Percentiles rank a stretch among this genome's conserved stretches.
Conservation (phyloP, 2,797 vertebrate genomes). For the Gambusia yucatana region DNA sequence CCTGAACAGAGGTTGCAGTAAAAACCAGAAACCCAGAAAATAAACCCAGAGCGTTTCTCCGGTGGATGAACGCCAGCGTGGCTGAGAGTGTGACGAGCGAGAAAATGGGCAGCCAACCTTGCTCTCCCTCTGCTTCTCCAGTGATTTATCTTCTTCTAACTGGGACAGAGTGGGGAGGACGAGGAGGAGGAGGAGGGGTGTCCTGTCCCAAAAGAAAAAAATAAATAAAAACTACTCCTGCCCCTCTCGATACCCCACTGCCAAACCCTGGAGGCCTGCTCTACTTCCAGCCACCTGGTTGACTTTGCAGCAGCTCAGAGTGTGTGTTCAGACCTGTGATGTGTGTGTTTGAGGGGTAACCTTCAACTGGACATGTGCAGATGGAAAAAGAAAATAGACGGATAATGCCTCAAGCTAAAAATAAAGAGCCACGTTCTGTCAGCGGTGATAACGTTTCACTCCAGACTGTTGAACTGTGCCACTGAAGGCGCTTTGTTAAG, state of each 20-base stretch:
- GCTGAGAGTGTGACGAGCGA: constrained; percentile 32
- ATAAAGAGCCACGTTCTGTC: constrained; percentile 39
- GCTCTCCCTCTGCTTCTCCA: constrained; percentile 54
- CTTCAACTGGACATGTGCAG: constrained; percentile 52
- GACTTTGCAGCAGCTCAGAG: constrained; percentile 58
- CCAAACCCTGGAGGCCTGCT: constrained; percentile 75
- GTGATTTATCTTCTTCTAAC: constrained; percentile 77
- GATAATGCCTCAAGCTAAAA: constrained; percentile 38
- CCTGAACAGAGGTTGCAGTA: constrained; percentile 26
- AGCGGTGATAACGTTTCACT: constrained; percentile 25
- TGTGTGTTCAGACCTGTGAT: constrained; percentile 2
- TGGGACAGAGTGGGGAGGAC: constrained; percentile 57
- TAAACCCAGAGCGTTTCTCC: constrained; percentile 16
- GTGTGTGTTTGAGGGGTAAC: constrained; percentile 18
- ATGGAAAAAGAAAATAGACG: constrained; percentile 38
- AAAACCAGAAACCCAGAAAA: constrained; percentile 48
- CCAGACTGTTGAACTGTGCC: constrained; percentile 40
- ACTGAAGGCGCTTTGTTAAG: constrained; percentile 42
- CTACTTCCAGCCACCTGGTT: constrained; percentile 80
- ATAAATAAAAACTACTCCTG: constrained; percentile 18
- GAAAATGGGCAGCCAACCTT: constrained; percentile 45
- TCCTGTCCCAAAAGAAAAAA: constrained; percentile 52
- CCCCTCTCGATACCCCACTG: constrained; percentile 29
- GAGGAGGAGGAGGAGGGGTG: constrained; percentile 50
- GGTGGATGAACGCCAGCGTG: constrained; percentile 38